Conservation (phyloP, 1,140 invertebrate genomes). For the Apis florea region DNA sequence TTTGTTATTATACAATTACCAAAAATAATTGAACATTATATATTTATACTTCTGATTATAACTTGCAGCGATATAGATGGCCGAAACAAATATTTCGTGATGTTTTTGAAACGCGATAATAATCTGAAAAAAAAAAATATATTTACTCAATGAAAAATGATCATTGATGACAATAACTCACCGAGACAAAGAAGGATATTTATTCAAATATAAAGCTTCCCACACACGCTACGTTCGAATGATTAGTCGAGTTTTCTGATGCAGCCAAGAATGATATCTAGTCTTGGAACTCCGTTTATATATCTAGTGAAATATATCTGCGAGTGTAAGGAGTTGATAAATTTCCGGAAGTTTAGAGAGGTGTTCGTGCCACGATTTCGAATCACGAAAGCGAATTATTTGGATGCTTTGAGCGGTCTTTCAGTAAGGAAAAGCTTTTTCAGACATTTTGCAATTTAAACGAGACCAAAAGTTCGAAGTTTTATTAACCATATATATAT, state of each 20-base stretch:
- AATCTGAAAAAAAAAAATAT: not conserved
- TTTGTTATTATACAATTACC: not conserved
- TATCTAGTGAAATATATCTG: not conserved
- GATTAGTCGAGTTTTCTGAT: slow-evolving; percentile 4
- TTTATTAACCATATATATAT: not conserved
- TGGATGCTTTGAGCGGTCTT: not conserved
- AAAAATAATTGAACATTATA: not conserved
- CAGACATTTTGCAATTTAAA: not conserved
- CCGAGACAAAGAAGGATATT: not conserved
- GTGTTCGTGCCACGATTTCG: slow-evolving; percentile 1
- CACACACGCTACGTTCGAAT: slow-evolving; percentile 1
- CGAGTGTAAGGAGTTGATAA: slow-evolving; percentile 7
- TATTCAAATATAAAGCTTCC: not conserved
- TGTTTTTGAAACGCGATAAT: not conserved
- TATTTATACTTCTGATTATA: too few relatives aligned
- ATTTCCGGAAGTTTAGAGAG: slow-evolving; percentile 1
- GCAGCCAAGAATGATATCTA: slow-evolving; percentile 17
- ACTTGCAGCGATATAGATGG: not conserved
- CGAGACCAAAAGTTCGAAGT: not conserved
- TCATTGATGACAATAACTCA: not conserved
- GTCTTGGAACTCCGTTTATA: not conserved
- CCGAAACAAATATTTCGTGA: not conserved
- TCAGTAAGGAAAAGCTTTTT: not conserved
- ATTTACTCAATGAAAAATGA: not conserved
- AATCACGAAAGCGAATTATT: slow-evolving; percentile 22